Evolutionary conservation across 2,113 vertebrate species (phyloP).

Genomic region (Baryphthengus martii): DNA sequence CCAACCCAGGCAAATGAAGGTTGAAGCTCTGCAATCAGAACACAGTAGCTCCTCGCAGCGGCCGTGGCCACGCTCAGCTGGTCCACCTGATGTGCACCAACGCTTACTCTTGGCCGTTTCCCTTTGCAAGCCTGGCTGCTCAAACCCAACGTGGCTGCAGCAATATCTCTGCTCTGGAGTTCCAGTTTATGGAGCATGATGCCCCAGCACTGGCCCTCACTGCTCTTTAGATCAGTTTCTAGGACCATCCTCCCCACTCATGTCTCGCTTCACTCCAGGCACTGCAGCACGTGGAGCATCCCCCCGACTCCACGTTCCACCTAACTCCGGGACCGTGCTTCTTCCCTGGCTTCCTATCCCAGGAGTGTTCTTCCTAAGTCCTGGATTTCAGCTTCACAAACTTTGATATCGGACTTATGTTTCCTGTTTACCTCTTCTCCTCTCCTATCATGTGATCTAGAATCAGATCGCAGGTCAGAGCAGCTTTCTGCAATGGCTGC

Average conservation of each 20-base stretch:
- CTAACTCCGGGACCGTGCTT: neutral
- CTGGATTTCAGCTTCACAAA: neutral
- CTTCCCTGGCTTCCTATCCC: neutral
- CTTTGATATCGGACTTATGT: neutral
- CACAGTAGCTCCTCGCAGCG: rapidly evolving
- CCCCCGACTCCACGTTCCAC: neutral
- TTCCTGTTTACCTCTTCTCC: neutral
- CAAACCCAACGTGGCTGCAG: neutral
- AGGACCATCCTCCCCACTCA: neutral
- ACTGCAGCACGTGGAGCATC: neutral
- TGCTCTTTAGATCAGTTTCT: neutral
- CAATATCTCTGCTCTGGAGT: neutral
- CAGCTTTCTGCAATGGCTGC: neutral
- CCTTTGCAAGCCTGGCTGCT: neutral
- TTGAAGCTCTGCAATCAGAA: neutral
- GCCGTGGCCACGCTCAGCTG: neutral
- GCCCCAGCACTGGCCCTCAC: neutral
- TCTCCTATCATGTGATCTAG: neutral
- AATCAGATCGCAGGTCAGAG: neutral
- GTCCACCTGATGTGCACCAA: rapidly evolving
- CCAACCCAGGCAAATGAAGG: neutral
- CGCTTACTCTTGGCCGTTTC: rapidly evolving
- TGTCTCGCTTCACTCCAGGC: neutral
- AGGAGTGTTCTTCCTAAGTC: neutral
- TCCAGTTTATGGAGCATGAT: neutral